A percentile compares a stretch with the other conserved stretches of the same genome.
Evolutionary conservation across 1,140 invertebrate genomes (phyloP).

Genomic region (Orchestia grillus): DNA sequence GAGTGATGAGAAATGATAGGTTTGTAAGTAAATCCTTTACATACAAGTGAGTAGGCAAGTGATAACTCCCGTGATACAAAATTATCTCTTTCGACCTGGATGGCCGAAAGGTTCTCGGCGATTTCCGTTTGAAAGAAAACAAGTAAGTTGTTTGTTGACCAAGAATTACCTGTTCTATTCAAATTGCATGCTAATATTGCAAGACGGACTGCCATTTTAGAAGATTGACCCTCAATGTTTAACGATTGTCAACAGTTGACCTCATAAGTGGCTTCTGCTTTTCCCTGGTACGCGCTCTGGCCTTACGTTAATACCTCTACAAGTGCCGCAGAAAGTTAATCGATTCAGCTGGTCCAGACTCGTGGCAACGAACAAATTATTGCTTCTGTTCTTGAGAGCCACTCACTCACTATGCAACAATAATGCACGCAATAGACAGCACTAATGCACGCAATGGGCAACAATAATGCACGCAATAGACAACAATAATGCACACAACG

Average conservation of each 20-base stretch:
- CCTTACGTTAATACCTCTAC: background rate
- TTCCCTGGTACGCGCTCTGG: background rate
- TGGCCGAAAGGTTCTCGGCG: background rate
- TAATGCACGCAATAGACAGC: too few species aligned
- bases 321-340: background rate
- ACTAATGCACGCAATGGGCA: too few species aligned
- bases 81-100: background rate
- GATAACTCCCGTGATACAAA: background rate
- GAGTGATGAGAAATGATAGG: background rate
- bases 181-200: background rate
- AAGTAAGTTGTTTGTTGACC: background rate
- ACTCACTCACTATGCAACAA: too few species aligned
- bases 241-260: too few species aligned
- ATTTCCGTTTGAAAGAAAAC: background rate
- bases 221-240: background rate
- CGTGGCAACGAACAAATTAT: too few species aligned
- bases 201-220: background rate
- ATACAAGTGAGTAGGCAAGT: too few species aligned
- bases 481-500: too few species aligned
- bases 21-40: background rate
- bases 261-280: background rate
- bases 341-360: background rate
- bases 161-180: background rate
- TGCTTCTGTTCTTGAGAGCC: too few species aligned
- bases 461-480: too few species aligned